phyloP scores from a whole-genome alignment of 2,888 invertebrate species.

The Cerastoderma edule region DNA sequence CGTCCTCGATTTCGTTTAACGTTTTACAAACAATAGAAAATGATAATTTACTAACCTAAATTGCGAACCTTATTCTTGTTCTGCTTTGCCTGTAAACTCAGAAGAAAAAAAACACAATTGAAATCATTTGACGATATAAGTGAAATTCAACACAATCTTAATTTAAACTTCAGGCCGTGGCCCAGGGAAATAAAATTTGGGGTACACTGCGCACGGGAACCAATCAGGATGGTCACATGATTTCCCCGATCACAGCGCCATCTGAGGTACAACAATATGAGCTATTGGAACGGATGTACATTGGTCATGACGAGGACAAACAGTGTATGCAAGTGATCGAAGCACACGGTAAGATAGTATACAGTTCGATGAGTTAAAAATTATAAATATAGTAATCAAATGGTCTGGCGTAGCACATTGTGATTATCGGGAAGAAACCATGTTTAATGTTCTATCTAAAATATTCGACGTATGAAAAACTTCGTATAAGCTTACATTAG shows the following conservation, averaged over 20 bases:
- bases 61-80: background rate
- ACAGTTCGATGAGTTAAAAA: background rate
- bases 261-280: constrained; percentile 47
- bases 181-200: constrained; percentile 50
- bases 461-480: background rate
- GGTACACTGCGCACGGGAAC: constrained; percentile 45
- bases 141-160: background rate
- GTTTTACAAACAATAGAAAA: background rate
- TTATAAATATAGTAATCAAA: background rate
- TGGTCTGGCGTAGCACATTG: background rate
- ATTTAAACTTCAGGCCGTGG: constrained; percentile 30
- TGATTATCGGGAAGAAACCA: background rate
- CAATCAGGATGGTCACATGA: constrained; percentile 56
- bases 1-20: background rate
- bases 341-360: constrained; percentile 41
- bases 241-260: constrained; percentile 56
- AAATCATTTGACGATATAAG: background rate
- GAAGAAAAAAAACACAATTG: no score
- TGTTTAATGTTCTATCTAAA: background rate
- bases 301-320: constrained; percentile 27
- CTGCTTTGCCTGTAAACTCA: no score
- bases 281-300: constrained; percentile 42
- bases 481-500: background rate
- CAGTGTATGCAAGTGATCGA: constrained; percentile 48
- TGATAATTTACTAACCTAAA: background rate